Evolutionary conservation across 2,797 vertebrate species (phyloP).

Genomic region (Enteromius mattozi): DNA sequence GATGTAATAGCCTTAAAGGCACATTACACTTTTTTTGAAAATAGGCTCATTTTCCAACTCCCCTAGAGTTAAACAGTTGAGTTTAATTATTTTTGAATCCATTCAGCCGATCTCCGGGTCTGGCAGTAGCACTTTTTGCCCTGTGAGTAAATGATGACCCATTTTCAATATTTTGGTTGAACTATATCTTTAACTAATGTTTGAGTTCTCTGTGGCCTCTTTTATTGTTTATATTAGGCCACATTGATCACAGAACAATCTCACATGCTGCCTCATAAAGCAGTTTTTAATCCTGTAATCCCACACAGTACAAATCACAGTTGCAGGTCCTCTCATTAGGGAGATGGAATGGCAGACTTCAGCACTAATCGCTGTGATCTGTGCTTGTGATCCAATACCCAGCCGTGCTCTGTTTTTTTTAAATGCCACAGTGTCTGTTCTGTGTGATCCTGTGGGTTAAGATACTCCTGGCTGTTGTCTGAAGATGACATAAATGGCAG

Average conservation of each 20-base stretch:
- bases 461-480: constrained; percentile 15
- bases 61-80: no score
- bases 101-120: no score
- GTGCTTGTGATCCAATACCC: constrained; percentile 14
- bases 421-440: constrained; percentile 10
- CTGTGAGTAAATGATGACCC: background rate
- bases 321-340: constrained; percentile 38
- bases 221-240: constrained; percentile 18
- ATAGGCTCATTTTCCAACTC: no score
- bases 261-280: constrained; percentile 28
- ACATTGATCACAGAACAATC: constrained; percentile 21
- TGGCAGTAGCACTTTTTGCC: no score
- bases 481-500: constrained; percentile 18
- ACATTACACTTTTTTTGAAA: no score
- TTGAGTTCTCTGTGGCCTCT: background rate
- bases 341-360: constrained; percentile 32
- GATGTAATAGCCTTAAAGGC: background rate
- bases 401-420: constrained; percentile 4
- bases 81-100: no score
- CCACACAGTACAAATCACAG: constrained; percentile 28
- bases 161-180: background rate
- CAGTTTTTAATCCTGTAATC: constrained; percentile 45
- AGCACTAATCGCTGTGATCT: constrained; percentile 23
- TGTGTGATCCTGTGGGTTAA: constrained; percentile 19
- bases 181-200: background rate